Conservation (phyloP, 1,140 invertebrate genomes). For the Drosophila burlai region DNA sequence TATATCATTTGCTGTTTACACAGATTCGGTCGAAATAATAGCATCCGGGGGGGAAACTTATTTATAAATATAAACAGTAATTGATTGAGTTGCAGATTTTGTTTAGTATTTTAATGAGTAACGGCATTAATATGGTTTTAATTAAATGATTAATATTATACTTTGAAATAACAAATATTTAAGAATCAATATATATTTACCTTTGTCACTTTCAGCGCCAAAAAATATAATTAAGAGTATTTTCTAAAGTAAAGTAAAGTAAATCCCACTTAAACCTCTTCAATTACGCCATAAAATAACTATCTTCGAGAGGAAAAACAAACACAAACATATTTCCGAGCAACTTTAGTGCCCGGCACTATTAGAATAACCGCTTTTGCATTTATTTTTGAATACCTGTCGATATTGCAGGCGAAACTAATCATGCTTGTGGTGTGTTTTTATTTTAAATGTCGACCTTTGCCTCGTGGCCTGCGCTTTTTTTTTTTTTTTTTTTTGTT, state of each 20-base stretch:
- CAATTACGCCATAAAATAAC: neutral
- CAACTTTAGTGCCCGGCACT: neutral
- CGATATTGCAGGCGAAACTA: slow-evolving; percentile 50
- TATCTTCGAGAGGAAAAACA: neutral
- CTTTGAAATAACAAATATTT: too few relatives aligned
- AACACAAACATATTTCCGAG: too few relatives aligned
- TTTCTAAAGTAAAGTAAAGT: neutral
- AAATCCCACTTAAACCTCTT: neutral
- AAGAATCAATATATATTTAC: too few relatives aligned
- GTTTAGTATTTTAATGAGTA: neutral
- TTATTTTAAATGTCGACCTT: slow-evolving; percentile 46
- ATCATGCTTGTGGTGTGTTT: slow-evolving; percentile 39
- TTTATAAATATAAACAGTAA: neutral
- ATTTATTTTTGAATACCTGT: slow-evolving; percentile 33
- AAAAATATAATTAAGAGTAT: too few relatives aligned
- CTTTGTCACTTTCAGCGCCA: too few relatives aligned
- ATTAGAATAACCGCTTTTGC: neutral
- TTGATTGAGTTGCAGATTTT: neutral
- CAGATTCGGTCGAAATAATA: slow-evolving; percentile 22
- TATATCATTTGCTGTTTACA: slow-evolving; percentile 66
- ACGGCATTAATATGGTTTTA: neutral
- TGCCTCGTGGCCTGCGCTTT: slow-evolving; percentile 32
- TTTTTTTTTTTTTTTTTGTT: slow-evolving; percentile 15
- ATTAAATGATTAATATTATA: too few relatives aligned
- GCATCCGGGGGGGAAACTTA: neutral